Evolutionary conservation across 35 echinoderm and acorn worm genomes (phyloP), one percentile per base, ranked within the genome.

Genomic region (Antedon bifida): DNA sequence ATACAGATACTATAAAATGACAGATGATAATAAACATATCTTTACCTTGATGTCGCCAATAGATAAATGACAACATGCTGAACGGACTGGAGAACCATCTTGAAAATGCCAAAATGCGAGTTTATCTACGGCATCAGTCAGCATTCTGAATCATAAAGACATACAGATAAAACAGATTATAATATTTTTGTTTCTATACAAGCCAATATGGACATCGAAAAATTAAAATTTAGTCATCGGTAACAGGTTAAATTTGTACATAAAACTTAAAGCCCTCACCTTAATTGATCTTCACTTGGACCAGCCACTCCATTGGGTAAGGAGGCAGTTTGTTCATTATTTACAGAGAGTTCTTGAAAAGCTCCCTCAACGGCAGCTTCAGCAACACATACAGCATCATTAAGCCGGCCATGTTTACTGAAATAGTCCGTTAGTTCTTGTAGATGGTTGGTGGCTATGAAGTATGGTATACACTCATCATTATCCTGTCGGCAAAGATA

Each of bases 31-130:
- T n/a, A n/a, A n/a, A n/a, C n/a, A n/a, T n/a, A n/a, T n/a, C n/a
- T n/a, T 84, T 86, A 99, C 95, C 88, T 89, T 92, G 31, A 82
- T 81, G 29, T 93, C 78, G 9, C 90, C 91, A 26, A 89, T 82
- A 46, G 95, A 83, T 0, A 99, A 83, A 86, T 99, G 95, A 88
- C 95, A 93, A 74, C 95, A 99, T 12, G 95, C 95, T 30, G 95
- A 82, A 73, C 88, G 78, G 7, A 99, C 75, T 26, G 95, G 95
- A 55, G 34, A 82, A 73, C 95, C 95, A 83, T 92, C 87, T 30
- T 88, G 82, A 86, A 99, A 99, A 80, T 88, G 88, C 13, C 87
- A 85, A 28, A 88, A 76, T 32, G 95, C 95, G 46, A 93, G 80
- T 56, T 76, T 75, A 56, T 89, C 81, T 44, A 75, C 86, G 0